phyloP scores from a whole-genome alignment of 2,888 invertebrate genomes.

The Lasius fuliginosus region DNA sequence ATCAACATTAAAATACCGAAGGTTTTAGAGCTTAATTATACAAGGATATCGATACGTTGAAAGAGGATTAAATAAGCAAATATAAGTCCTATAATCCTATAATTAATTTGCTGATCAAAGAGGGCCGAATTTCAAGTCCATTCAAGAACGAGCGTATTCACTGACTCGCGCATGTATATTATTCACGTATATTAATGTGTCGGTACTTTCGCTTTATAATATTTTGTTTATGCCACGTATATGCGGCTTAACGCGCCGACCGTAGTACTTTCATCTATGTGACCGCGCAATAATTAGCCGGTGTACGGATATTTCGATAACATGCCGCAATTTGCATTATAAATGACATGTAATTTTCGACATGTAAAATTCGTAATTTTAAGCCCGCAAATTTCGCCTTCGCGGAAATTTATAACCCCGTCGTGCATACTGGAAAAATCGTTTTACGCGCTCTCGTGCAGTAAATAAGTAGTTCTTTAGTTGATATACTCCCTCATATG shows the following conservation, averaged over 20 bases:
- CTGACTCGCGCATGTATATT: background rate
- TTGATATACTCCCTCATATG: background rate
- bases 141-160: background rate
- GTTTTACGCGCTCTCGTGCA: background rate
- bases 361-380: background rate
- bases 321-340: constrained; percentile 27
- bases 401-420: background rate
- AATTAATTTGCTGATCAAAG: constrained; percentile 22
- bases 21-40: background rate
- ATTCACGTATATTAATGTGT: background rate
- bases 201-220: background rate
- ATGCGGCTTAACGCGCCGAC: constrained; percentile 14
- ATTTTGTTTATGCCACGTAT: constrained; percentile 24
- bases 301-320: constrained; percentile 34
- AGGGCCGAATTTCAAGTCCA: background rate
- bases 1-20: background rate
- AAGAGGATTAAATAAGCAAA: constrained; percentile 22
- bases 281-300: constrained; percentile 42
- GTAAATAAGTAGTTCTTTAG: background rate
- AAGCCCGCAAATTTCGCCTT: background rate
- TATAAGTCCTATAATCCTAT: background rate
- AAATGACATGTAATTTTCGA: constrained; percentile 34
- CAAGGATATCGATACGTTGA: constrained; percentile 5
- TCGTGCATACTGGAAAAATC: background rate
- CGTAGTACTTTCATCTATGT: constrained; percentile 25